A percentile compares a stretch with the other conserved stretches of the same genome.
Conservation (phyloP, 2,888 invertebrate species). For the Brachypalpus laphriformis region DNA sequence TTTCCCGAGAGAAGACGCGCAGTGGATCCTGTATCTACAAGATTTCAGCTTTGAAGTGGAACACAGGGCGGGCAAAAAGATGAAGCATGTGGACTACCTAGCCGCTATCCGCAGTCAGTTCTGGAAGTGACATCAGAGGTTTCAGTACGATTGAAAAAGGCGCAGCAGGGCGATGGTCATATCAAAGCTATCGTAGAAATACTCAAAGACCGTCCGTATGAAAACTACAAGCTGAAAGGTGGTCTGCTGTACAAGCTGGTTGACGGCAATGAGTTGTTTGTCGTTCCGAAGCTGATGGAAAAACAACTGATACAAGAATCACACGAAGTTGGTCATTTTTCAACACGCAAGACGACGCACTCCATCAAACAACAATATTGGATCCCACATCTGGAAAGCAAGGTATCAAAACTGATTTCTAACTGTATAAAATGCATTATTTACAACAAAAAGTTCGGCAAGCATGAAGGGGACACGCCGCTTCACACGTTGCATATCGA, state of each 20-base stretch:
- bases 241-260: background rate
- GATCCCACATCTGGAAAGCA: no score
- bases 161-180: slow-evolving; percentile 41
- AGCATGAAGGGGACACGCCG: background rate
- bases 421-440: no score
- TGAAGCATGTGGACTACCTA: slow-evolving; percentile 73
- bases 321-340: background rate
- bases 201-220: slow-evolving; percentile 38
- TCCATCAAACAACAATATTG: no score
- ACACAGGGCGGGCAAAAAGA: slow-evolving; percentile 71
- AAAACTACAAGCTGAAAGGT: slow-evolving; percentile 28
- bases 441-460: no score
- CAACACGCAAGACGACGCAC: no score
- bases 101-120: slow-evolving; percentile 7
- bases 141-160: slow-evolving; percentile 20
- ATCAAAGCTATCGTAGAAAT: slow-evolving; percentile 50
- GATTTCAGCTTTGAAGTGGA: slow-evolving; percentile 74
- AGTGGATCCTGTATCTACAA: slow-evolving; percentile 73
- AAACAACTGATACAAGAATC: background rate
- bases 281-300: background rate
- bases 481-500: background rate
- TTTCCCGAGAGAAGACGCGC: slow-evolving; percentile 69
- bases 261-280: background rate
- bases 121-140: slow-evolving; percentile 55
- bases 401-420: no score